Evolutionary conservation across 1,140 invertebrate species (phyloP).

Genomic region (Orussus abietinus): DNA sequence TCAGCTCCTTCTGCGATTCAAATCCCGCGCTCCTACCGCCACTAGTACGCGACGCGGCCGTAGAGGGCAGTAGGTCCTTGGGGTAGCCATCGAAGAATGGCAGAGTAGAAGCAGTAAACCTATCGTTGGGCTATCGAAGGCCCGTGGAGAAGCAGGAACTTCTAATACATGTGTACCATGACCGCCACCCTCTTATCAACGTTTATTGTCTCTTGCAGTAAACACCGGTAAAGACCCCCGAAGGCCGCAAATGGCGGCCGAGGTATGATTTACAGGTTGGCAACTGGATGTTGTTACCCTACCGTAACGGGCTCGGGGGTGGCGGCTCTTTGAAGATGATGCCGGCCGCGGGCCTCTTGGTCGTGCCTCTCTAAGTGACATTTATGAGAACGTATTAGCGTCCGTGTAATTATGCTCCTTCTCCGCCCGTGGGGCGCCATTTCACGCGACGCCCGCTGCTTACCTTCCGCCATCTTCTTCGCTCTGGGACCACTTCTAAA

Average conservation of each 20-base stretch:
- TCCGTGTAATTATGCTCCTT: slow-evolving; percentile 34
- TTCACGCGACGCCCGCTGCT: slow-evolving; percentile 9
- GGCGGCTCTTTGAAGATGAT: slow-evolving; percentile 5
- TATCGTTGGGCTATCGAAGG: too few species aligned
- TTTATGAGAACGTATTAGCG: slow-evolving; percentile 40
- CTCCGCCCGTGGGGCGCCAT: slow-evolving; percentile 15
- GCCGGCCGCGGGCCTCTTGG: slow-evolving; percentile 16
- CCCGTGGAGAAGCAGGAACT: too few species aligned
- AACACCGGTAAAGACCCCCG: too few species aligned
- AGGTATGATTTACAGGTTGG: slow-evolving; percentile 25
- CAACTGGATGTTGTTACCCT: slow-evolving; percentile 20
- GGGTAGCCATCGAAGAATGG: too few species aligned
- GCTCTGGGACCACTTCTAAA: background rate
- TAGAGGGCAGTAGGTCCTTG: slow-evolving; percentile 17
- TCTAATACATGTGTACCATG: too few species aligned
- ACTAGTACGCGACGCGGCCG: slow-evolving; percentile 12
- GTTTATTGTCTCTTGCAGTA: too few species aligned
- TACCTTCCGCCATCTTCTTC: slow-evolving; percentile 2
- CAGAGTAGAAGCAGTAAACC: too few species aligned
- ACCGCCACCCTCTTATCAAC: too few species aligned
- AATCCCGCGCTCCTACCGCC: too few species aligned
- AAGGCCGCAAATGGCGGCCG: too few species aligned
- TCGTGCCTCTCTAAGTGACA: slow-evolving; percentile 28
- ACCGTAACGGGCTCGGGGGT: slow-evolving; percentile 2
- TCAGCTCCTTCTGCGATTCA: too few species aligned